Base-by-base conservation (phyloP, 1,140 invertebrate genomes). In the Ceratitis capitata region DNA sequence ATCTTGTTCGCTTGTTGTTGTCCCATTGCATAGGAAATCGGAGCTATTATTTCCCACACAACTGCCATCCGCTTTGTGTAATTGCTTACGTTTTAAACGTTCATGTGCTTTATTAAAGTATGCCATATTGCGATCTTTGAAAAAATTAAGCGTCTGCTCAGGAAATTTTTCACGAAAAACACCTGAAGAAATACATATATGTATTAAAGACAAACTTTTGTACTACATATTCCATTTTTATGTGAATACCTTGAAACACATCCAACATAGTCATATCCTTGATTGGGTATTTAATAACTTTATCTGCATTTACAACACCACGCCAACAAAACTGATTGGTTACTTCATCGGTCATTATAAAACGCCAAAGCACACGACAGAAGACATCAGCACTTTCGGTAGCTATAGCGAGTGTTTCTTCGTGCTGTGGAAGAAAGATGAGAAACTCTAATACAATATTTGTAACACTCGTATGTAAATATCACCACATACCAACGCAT, bases 261-360 rank as follows among this genome's bases (percentile, higher is more conserved):
- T 84, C 83, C 29, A 84, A 10, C 16, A 84, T 58, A 2, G 83
- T 61, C 83, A 84, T 84, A 56, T 84, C 83, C 51, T 84, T 84
- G n/a, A 84, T 61, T 23, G 83, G 83, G 64, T 84, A 84, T 47
- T 84, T 84, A 19, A 39, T 47, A 61, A 84, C 56, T 58, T 84
- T 58, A 0, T 84, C 56, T 0, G 23, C 51, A 61, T 45, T 64
- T 39, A 58, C 42, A 23, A 58, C 58, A 39, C 83, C 83, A 1
- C 56, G 56, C 83, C 83, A 84, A 39, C 51, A 84, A 39, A 84
- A 84, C 14, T 39, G 56, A 84, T 61, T 84, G 1, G 83, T 35
- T 26, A 61, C 56, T 47, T 84, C 83, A 26, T 84, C 83, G 6
- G 83, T 84, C 83, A 84, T 84, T 39, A 84, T 84, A 45, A 84